Evolutionary conservation across 2,797 vertebrate genomes (phyloP), one percentile per base, ranked within the genome.

Genomic region (Emys orbicularis): DNA sequence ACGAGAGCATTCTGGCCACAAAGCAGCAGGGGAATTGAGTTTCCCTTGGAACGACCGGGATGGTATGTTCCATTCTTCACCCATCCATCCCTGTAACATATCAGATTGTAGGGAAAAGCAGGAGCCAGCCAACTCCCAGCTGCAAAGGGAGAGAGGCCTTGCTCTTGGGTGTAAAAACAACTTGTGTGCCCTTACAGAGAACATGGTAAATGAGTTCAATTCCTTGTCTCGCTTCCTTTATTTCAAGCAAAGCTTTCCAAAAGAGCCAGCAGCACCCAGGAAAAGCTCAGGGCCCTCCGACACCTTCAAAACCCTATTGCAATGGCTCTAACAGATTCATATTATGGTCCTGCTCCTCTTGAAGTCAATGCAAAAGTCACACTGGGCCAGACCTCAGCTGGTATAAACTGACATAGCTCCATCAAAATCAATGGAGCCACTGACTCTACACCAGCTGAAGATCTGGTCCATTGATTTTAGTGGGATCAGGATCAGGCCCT

Each of bases 1-100:
- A 86, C 81, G 86, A 83, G 15, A 50, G 83, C 1, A 1, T 90
- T 95, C 94, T 91, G 96, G 96, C 95, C 93, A 95, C 84, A 90
- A 86, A 94, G 83, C 95, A 68, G 94, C 9, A 41, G 88, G 65
- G 21, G 86, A 76, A 89, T 91, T 56, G 81, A 65, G 47, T 54
- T 90, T 89, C 76, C 83, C 11, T 0, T 10, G 41, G 88, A 89
- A 52, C 7, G 49, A 87, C 34, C 0, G 1, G 89, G 52, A 68
- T 8, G 50, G 56, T 77, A 10, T 8, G 74, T 31, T 15, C 74
- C 74, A 49, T 49, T 77, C 25, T 16, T 31, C 41, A 10, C 7
- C 65, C 61, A 79, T 41, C 68, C 23, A 19, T n/a, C 68, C n/a
- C 19, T 19, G 37, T 23, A 41, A 41, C 19, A 7, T 23, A 68